Percentiles rank a stretch among this genome's conserved stretches.
Evolutionary conservation across 2,113 vertebrate species (phyloP).

Genomic region (Cinclus mexicanus): DNA sequence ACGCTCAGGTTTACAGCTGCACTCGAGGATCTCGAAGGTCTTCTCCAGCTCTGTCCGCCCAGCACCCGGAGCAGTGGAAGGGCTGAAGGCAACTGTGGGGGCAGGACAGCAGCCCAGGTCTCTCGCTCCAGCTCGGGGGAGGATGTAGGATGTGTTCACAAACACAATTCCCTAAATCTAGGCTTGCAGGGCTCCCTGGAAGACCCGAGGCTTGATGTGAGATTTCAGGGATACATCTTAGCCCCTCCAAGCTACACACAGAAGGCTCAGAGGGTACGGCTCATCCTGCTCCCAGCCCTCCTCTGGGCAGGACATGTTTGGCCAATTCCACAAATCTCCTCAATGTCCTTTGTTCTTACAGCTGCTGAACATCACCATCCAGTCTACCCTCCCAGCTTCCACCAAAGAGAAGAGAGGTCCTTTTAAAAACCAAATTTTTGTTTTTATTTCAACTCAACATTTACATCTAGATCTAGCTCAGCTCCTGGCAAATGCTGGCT

Average conservation of each 20-base stretch:
- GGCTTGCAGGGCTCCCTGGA: background rate
- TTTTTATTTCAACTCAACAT: background rate
- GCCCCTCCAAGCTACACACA: rapidly evolving
- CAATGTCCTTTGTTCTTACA: background rate
- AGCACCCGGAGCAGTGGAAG: no score
- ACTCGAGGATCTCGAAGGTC: background rate
- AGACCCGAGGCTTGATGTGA: background rate
- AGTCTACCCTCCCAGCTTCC: background rate
- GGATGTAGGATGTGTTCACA: background rate
- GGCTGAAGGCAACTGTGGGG: background rate
- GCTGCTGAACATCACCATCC: background rate
- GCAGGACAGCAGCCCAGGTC: background rate
- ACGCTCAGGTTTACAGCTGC: background rate
- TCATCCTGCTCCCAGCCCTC: background rate
- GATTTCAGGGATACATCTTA: background rate
- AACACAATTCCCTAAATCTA: background rate
- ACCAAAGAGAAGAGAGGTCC: background rate
- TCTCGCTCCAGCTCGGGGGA: background rate
- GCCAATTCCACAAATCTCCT: background rate
- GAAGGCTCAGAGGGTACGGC: background rate
- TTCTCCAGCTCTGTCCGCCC: background rate
- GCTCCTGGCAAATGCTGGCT: background rate
- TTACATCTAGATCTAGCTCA: background rate
- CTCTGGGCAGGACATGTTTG: background rate
- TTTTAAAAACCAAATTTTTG: background rate